Conservation (phyloP, 53 echinoderm and acorn worm species). For the Luidia sarsii region DNA sequence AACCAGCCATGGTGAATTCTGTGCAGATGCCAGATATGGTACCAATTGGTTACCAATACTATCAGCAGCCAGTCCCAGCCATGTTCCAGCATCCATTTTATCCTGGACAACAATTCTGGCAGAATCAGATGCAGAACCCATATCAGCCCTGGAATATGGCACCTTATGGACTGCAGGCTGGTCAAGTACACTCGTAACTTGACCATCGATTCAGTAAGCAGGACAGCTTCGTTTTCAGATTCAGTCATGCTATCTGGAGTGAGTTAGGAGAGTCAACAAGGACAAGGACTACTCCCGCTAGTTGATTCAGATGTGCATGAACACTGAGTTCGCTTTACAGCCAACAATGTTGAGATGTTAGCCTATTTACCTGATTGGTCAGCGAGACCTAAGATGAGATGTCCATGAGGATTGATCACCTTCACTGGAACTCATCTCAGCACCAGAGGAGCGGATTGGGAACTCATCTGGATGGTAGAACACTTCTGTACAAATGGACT, state of each 20-base stretch:
- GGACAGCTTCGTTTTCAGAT: too few species aligned
- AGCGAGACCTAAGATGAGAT: constrained; percentile 7
- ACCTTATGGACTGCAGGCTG: too few species aligned
- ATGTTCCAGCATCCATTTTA: too few species aligned
- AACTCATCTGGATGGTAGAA: neutral
- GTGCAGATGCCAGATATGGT: too few species aligned
- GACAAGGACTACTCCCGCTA: neutral
- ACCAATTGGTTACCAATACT: too few species aligned
- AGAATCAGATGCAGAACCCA: too few species aligned
- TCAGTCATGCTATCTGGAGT: neutral
- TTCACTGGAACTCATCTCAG: constrained; percentile 9
- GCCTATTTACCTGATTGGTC: constrained; percentile 1
- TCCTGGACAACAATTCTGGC: too few species aligned
- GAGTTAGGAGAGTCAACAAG: neutral
- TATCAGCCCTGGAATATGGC: too few species aligned
- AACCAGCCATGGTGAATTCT: neutral
- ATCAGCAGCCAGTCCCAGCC: too few species aligned
- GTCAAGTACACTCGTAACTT: too few species aligned
- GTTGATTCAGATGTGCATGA: neutral
- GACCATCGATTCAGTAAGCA: too few species aligned
- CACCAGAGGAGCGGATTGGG: neutral
- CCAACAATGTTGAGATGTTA: neutral
- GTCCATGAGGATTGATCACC: neutral
- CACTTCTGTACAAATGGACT: neutral
- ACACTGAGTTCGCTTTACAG: neutral